A percentile compares a stretch with the other conserved stretches of the same genome.
These are phyloP conservation scores for Babyrousa celebensis DNA, from an alignment of 2,797 vertebrate genomes.

Conservation along the genomic window DNA sequence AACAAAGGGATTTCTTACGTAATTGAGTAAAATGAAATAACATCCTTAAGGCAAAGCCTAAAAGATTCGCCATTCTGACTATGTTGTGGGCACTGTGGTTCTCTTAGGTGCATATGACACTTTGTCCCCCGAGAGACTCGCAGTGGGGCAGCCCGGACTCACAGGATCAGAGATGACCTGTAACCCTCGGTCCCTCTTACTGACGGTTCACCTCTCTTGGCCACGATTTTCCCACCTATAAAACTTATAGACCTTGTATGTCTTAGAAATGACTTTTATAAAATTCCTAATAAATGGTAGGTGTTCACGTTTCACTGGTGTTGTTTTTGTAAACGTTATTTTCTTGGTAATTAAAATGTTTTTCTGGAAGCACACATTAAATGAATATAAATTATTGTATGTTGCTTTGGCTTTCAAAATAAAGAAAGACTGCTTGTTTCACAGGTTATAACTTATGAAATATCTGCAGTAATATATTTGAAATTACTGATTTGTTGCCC, in stretches of 20 bases:
- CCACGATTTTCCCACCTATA: not conserved
- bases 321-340: not conserved
- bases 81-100: not conserved
- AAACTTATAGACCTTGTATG: not conserved
- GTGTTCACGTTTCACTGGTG: too few species aligned
- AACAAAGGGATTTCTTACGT: not conserved
- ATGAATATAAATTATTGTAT: not conserved
- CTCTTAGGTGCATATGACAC: fast-evolving
- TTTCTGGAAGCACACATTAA: not conserved
- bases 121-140: not conserved
- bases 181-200: not conserved
- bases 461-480: not conserved
- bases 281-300: not conserved
- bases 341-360: not conserved
- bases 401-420: constrained; percentile 25
- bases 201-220: not conserved
- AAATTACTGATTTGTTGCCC: not conserved
- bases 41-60: not conserved
- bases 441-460: not conserved
- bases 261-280: not conserved
- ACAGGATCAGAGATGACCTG: not conserved
- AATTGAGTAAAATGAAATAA: not conserved
- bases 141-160: fast-evolving
- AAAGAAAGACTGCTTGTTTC: not conserved
- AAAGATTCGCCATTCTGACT: not conserved